These are phyloP conservation scores for Whitmania pigra DNA, from an alignment of 1,140 invertebrate species.

Conservation along the genomic window DNA sequence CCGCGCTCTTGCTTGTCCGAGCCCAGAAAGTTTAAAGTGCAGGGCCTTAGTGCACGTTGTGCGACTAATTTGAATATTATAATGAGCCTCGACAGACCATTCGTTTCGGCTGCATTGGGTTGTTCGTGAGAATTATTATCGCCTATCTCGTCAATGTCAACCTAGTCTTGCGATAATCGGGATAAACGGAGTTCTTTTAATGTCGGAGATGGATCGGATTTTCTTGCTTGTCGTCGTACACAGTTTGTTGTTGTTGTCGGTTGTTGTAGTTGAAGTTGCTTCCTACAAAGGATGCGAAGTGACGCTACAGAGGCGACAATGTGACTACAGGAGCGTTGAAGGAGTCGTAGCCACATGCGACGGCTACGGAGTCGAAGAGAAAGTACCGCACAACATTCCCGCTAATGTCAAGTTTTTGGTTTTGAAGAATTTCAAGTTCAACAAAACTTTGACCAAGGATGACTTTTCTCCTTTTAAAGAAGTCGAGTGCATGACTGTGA, in stretches of 20 bases:
- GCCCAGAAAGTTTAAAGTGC: too few species aligned
- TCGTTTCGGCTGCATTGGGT: too few species aligned
- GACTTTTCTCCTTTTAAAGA: not conserved
- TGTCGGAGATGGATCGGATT: not conserved
- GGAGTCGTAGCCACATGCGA: not conserved
- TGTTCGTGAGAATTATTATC: constrained; percentile 1
- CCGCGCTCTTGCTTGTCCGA: too few species aligned
- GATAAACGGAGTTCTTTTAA: not conserved
- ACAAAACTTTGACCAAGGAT: not conserved
- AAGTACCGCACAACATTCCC: not conserved
- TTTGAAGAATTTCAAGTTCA: constrained; percentile 9
- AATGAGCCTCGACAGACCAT: too few species aligned
- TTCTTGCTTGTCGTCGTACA: not conserved
- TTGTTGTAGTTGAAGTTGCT: not conserved
- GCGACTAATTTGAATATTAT: too few species aligned
- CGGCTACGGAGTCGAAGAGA: not conserved
- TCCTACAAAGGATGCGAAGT: not conserved
- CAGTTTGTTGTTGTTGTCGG: not conserved
- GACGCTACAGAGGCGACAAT: not conserved
- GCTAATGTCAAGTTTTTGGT: not conserved
- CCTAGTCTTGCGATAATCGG: not conserved
- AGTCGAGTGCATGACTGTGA: not conserved
- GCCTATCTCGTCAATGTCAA: not conserved
- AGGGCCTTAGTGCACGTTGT: too few species aligned
- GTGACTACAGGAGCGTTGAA: not conserved